Conservation (phyloP, 2,113 vertebrate species). For the Crotalus horridus region DNA sequence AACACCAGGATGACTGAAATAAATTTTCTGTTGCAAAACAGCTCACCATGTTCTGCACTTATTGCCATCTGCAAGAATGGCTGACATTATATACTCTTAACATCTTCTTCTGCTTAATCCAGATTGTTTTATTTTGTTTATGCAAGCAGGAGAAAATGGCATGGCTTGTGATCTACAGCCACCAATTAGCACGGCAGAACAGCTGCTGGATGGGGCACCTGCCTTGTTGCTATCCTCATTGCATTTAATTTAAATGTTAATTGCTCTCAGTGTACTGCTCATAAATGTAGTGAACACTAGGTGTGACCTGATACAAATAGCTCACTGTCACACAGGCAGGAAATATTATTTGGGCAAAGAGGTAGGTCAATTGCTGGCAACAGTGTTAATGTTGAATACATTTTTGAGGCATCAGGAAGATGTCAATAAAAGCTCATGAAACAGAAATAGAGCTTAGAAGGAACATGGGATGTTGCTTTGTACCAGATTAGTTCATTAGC, state of each 20-base stretch:
- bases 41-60: slow-evolving; percentile 19
- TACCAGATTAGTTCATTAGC: background rate
- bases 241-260: slow-evolving; percentile 63
- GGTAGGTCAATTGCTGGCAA: background rate
- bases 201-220: slow-evolving; percentile 65
- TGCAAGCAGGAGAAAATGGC: slow-evolving; percentile 58
- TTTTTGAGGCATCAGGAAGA: background rate
- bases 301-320: slow-evolving; percentile 44
- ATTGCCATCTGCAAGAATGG: slow-evolving; percentile 27
- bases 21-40: slow-evolving; percentile 32
- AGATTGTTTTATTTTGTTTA: slow-evolving; percentile 62
- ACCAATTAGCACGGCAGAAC: slow-evolving; percentile 72
- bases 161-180: slow-evolving; percentile 62
- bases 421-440: background rate
- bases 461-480: background rate
- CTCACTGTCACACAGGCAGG: slow-evolving; percentile 22
- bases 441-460: background rate
- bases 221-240: slow-evolving; percentile 59
- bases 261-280: slow-evolving; percentile 55
- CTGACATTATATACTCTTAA: slow-evolving; percentile 10
- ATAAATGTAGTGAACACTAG: slow-evolving; percentile 50
- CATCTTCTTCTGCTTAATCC: slow-evolving; percentile 44
- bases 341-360: background rate
- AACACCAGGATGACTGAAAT: background rate
- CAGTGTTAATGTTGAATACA: background rate